Base-by-base conservation (phyloP, 2,888 invertebrate species). In the Patella depressa region DNA sequence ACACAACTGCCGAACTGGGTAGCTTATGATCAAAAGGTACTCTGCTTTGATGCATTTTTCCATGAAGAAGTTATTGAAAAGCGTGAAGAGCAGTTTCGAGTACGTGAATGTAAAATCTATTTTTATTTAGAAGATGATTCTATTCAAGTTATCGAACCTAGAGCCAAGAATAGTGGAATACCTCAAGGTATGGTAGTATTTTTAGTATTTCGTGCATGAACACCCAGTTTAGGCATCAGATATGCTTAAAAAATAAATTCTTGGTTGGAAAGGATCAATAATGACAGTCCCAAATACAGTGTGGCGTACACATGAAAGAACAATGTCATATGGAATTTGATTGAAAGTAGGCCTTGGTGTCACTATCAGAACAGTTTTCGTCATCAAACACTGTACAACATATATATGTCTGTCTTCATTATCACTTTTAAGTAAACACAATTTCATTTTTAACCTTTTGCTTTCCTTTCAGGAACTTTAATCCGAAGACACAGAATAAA, bases 111-210 rank as follows among this genome's bases (percentile, higher is more conserved):
- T 4, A 95, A 95, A 84, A 95, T 98, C 77, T 95, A 94, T 84
- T 97, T 96, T 89, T 97, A 95, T 87, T 93, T 98, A 71, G 97
- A 98, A 92, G 97, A 98, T 91, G 97, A 96, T 19, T 97, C 97
- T 1, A 95, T 98, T 84, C 96, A 97, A 92, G 95, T 98, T 3
- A 91, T 93, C 76, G 97, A 98, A 80, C 96, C 96, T 0, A 94
- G 94, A 87, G 94, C 95, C 12, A 94, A 94, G 75, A 97, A 97
- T 89, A 96, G 96, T 86, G 97, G 97, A 5, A 93, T 96, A 84
- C 94, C 95, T 57, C 97, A 97, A 94, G 97, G 97, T 95, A 91
- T 82, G 82, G 71, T n/a, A 17, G 5, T 53, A 71, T 45, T 45
- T 45, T 45, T 45, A 9, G 9, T 45, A 45, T 45, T 45, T 45